A percentile compares a stretch with the other conserved stretches of the same genome.
These are phyloP conservation scores for Microctenopoma stevenorrisi DNA, from an alignment of 2,797 vertebrate species.

Conservation along the genomic window DNA sequence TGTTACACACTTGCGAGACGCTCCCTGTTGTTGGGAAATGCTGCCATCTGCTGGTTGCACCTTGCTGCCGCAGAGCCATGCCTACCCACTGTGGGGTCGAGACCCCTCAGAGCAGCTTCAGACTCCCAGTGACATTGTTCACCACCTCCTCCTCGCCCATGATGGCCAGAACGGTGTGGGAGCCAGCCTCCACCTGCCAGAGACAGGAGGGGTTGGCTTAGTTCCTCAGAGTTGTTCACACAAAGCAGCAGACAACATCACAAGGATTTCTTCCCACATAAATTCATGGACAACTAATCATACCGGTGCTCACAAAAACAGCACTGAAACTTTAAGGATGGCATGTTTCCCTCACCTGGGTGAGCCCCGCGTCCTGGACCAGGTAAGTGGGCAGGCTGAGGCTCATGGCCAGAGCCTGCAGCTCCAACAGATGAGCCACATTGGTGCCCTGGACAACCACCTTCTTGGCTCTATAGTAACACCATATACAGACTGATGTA, in stretches of 20 bases:
- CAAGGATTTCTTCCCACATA: background rate
- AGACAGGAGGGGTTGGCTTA: background rate
- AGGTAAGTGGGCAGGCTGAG: slow-evolving; percentile 86
- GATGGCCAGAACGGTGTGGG: slow-evolving; percentile 86
- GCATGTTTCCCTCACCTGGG: slow-evolving; percentile 77
- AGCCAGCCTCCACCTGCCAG: slow-evolving; percentile 85
- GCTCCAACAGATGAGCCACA: slow-evolving; percentile 86
- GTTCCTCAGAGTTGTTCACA: background rate
- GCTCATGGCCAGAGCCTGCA: slow-evolving; percentile 88
- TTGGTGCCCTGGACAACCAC: slow-evolving; percentile 87
- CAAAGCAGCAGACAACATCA: background rate
- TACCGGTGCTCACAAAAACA: background rate
- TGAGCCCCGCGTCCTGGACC: slow-evolving; percentile 87
- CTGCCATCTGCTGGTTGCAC: slow-evolving; percentile 74
- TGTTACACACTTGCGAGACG: slow-evolving; percentile 62
- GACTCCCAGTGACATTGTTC: slow-evolving; percentile 88
- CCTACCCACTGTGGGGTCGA: slow-evolving; percentile 16
- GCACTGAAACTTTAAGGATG: background rate
- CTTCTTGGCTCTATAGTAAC: slow-evolving; percentile 84
- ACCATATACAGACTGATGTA: slow-evolving; percentile 1
- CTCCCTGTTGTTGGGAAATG: slow-evolving; percentile 64
- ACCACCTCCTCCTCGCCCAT: slow-evolving; percentile 88
- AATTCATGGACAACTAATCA: background rate
- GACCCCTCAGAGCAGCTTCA: slow-evolving; percentile 83
- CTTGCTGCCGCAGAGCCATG: slow-evolving; percentile 59